Percentiles rank a stretch among this genome's conserved stretches.
phyloP scores from a whole-genome alignment of 64 coral and sea anemone species.

The Pocillopora damicornis region DNA sequence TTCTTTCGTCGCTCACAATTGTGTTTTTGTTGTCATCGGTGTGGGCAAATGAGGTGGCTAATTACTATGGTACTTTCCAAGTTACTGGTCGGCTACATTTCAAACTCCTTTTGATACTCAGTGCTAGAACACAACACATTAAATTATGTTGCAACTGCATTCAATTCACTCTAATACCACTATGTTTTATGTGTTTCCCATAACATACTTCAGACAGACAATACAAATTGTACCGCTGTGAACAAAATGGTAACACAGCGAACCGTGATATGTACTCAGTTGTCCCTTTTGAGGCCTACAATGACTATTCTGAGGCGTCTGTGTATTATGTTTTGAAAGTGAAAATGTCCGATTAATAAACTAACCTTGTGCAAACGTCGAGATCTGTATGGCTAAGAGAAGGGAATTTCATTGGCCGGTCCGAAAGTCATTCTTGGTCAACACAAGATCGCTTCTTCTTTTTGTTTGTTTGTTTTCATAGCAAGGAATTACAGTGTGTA shows the following conservation, averaged over 20 bases:
- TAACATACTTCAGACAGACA: constrained; percentile 2
- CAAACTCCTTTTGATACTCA: too few relatives aligned
- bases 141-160: background rate
- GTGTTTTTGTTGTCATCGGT: background rate
- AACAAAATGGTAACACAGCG: constrained; percentile 22
- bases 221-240: constrained; percentile 7
- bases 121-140: background rate
- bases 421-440: constrained; percentile 2
- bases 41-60: background rate
- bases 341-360: constrained; percentile 48
- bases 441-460: background rate
- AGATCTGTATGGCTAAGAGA: background rate
- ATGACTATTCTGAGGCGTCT: background rate
- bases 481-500: background rate
- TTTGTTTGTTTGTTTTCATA: constrained; percentile 20
- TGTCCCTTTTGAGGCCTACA: constrained; percentile 34
- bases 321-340: constrained; percentile 30
- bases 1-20: background rate
- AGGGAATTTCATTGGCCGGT: constrained; percentile 9
- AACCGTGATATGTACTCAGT: constrained; percentile 24
- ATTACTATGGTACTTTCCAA: too few relatives aligned
- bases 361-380: constrained; percentile 28
- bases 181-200: background rate
- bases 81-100: too few relatives aligned
- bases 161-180: background rate